Percentiles rank a stretch among this genome's conserved stretches.
These are phyloP conservation scores for Psephotus haematonotus DNA, from an alignment of 2,113 vertebrate species.

Conservation along the genomic window DNA sequence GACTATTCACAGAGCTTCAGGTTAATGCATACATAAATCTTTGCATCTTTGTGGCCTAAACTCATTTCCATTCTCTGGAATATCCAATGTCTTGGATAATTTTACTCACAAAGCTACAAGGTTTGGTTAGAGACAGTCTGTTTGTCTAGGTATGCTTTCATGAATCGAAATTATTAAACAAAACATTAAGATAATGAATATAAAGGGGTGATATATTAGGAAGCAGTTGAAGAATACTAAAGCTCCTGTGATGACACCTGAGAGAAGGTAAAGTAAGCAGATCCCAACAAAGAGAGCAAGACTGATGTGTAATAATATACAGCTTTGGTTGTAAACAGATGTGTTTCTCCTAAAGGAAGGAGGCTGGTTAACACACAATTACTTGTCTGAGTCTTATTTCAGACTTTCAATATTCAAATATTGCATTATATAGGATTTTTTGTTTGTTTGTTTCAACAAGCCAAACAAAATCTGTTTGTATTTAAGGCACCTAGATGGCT, in stretches of 20 bases:
- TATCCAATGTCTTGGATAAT: background rate
- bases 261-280: background rate
- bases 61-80: background rate
- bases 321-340: background rate
- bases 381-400: background rate
- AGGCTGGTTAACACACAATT: background rate
- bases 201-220: background rate
- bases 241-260: background rate
- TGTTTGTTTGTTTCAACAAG: background rate
- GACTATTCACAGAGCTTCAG: conserved; percentile 4
- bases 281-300: background rate
- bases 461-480: background rate
- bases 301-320: background rate
- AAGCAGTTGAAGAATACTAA: background rate
- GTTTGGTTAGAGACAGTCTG: background rate
- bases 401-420: background rate
- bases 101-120: background rate
- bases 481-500: background rate
- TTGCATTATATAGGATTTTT: background rate
- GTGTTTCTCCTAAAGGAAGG: background rate
- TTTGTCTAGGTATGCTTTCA: background rate
- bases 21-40: conserved; percentile 12
- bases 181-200: background rate
- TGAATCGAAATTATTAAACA: background rate
- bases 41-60: background rate